These are phyloP conservation scores for Spisula subtruncata DNA, from an alignment of 2,888 invertebrate genomes.

Conservation along the genomic window DNA sequence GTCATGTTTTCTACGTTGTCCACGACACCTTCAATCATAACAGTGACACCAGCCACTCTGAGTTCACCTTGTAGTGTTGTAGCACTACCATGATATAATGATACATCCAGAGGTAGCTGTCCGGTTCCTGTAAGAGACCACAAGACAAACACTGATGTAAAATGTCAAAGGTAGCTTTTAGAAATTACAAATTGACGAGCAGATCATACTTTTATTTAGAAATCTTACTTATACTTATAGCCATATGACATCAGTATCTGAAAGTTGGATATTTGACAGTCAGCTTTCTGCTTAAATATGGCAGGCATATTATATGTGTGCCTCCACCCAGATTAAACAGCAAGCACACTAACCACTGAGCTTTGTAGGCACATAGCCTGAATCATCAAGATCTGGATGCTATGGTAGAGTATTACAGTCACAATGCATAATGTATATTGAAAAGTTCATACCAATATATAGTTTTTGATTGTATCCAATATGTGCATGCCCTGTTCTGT, in stretches of 20 bases:
- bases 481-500: conserved; percentile 76
- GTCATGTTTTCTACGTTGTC: conserved; percentile 81
- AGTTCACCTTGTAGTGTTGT: conserved; percentile 79
- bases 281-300: too few species aligned
- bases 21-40: conserved; percentile 77
- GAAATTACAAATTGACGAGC: neutral
- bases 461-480: conserved; percentile 79
- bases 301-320: too few species aligned
- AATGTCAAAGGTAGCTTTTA: neutral
- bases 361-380: too few species aligned
- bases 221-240: too few species aligned
- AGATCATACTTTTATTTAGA: too few species aligned
- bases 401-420: too few species aligned
- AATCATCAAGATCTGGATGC: too few species aligned
- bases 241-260: too few species aligned
- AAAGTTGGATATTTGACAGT: too few species aligned
- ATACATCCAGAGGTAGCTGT: conserved; percentile 73
- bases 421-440: too few species aligned
- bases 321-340: too few species aligned
- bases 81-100: conserved; percentile 77
- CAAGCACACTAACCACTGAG: too few species aligned
- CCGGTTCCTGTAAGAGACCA: conserved; percentile 68
- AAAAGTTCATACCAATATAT: conserved; percentile 62
- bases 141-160: neutral
- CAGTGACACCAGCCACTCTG: conserved; percentile 77